These are phyloP conservation scores for Sitobion miscanthi DNA, from an alignment of 1,140 invertebrate species.

Conservation along the genomic window DNA sequence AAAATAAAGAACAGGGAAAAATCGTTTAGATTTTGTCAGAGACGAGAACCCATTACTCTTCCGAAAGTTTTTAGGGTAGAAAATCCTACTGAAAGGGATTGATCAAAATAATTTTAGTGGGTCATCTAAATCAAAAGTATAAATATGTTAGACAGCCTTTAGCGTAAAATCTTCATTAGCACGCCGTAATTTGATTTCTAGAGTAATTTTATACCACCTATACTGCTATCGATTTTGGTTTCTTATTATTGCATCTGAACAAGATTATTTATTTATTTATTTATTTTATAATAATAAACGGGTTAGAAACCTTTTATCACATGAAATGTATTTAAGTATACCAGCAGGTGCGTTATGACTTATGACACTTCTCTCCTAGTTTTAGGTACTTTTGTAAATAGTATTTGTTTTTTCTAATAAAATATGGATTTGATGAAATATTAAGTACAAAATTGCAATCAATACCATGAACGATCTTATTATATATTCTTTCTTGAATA, in stretches of 20 bases:
- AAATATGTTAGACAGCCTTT: neutral
- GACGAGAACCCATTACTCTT: slow-evolving; percentile 21
- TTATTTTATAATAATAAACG: too few relatives aligned
- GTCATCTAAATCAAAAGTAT: slow-evolving; percentile 20
- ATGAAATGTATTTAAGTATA: neutral
- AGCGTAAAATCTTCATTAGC: neutral
- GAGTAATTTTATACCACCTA: neutral
- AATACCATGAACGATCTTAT: too few relatives aligned
- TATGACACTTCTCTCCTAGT: neutral
- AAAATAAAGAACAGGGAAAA: neutral
- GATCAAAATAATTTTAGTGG: neutral
- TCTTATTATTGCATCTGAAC: neutral
- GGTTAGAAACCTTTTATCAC: too few relatives aligned
- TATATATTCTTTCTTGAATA: neutral
- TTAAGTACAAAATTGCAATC: neutral
- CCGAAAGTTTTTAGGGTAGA: neutral
- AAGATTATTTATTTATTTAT: neutral
- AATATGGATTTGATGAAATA: neutral
- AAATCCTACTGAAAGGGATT: neutral
- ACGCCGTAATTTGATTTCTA: neutral
- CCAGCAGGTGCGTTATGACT: too few relatives aligned
- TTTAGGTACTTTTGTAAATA: too few relatives aligned
- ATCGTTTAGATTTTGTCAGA: neutral
- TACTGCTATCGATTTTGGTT: neutral
- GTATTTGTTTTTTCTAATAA: too few relatives aligned